Evolutionary conservation across 53 echinoderm and acorn worm genomes (phyloP), one percentile per base, ranked within the genome.

Genomic region (Holothuria leucospilota): DNA sequence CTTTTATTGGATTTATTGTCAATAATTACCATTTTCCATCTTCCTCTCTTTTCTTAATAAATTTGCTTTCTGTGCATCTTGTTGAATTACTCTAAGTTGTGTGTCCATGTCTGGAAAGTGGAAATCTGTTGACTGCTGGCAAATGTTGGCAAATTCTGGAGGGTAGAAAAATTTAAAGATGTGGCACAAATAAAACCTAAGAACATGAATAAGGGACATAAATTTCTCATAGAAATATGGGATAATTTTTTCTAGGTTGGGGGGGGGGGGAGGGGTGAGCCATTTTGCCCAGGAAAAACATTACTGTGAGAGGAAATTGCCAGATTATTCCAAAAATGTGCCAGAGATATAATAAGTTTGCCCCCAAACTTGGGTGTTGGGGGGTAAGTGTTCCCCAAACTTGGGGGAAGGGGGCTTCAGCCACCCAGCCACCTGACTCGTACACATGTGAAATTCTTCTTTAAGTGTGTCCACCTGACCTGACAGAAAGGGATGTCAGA

Each of bases 71-170:
- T 91, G 77, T 29, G 93, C 95, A 67, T 90, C 89, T 67, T 97
- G 97, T 52, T 97, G 97, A 2, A 93, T 93, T 15, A 97, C 95
- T 5, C 97, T 69, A 1, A 97, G 85, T 81, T 97, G 97, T 13
- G 97, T 97, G 82, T 97, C 97, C 63, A 97, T 78, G 86, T 97
- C 97, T 16, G 97, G 91, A 25, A 97, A 97, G 73, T 97, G 97
- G 60, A 97, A 97, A 81, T 97, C 97, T 20, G 97, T 97, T 20
- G 97, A 97, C 73, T 97, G 97, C 91, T 97, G 97, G 72, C 97
- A 97, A 23, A 97, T 93, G 13, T 90, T 89, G 7, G 97, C 97
- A 95, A 97, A 97, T 53, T 97, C 97, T 97, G 82, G 3, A 13
- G 5, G 56, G 25, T 1, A 53, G 15, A 21, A 15, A 27, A 13